Conservation (phyloP, 2,888 invertebrate genomes). For the Mycogona germanica region DNA sequence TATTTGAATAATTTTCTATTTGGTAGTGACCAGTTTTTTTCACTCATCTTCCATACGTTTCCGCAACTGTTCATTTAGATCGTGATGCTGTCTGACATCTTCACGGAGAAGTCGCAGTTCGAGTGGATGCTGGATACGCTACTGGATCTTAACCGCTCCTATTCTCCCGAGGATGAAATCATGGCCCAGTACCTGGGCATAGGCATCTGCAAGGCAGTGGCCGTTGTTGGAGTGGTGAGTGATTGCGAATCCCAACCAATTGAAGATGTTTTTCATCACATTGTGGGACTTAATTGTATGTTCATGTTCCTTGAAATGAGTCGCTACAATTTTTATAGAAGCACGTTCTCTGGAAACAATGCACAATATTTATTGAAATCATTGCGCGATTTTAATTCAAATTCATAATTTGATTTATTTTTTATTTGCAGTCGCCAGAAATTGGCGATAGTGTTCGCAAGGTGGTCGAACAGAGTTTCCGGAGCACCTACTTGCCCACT, state of each 20-base stretch:
- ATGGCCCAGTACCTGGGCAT: conserved; percentile 55
- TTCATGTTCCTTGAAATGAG: too few relatives aligned
- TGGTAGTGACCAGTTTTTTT: not conserved
- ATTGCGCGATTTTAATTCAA: not conserved
- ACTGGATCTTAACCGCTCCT: conserved; percentile 48
- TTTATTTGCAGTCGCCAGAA: conserved; percentile 41
- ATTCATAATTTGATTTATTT: conserved; percentile 23
- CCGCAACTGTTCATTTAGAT: conserved; percentile 38
- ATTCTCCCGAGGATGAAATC: conserved; percentile 62
- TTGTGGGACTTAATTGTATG: too few relatives aligned
- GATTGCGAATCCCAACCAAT: too few relatives aligned
- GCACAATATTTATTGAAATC: too few relatives aligned
- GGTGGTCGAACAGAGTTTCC: conserved; percentile 45
- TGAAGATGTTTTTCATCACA: too few relatives aligned
- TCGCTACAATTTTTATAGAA: too few relatives aligned
- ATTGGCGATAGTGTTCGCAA: conserved; percentile 47
- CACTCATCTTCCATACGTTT: not conserved
- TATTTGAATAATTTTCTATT: not conserved
- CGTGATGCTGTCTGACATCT: conserved; percentile 58
- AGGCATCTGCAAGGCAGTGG: conserved; percentile 53
- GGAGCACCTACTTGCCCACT: conserved; percentile 48
- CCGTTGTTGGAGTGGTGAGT: conserved; percentile 45
- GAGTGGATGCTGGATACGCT: conserved; percentile 64
- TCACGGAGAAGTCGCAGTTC: conserved; percentile 55
- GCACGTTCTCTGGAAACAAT: too few relatives aligned